Evolutionary conservation across 2,113 vertebrate genomes (phyloP).

Genomic region (Girardinichthys multiradiatus): DNA sequence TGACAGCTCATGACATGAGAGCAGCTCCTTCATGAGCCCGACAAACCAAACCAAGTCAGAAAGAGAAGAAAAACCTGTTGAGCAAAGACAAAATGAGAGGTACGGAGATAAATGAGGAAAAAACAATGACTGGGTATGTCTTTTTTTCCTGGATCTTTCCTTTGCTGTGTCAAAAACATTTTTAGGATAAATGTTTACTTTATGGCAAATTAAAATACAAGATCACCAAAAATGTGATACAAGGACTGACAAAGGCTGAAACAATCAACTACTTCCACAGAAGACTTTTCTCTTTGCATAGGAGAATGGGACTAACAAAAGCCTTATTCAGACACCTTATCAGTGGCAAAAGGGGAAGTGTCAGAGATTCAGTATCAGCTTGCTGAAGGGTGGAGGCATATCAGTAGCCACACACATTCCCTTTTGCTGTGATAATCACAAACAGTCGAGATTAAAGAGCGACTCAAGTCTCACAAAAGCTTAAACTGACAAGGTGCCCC

Average conservation of each 20-base stretch:
- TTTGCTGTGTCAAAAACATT: slow-evolving; percentile 24
- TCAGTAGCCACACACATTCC: slow-evolving; percentile 37
- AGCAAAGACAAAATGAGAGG: slow-evolving; percentile 39
- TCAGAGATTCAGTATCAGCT: slow-evolving; percentile 35
- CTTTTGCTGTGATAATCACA: slow-evolving; percentile 39
- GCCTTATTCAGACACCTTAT: slow-evolving; percentile 20
- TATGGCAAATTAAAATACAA: slow-evolving; percentile 11
- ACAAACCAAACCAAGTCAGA: slow-evolving; percentile 46
- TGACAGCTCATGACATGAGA: slow-evolving; percentile 63
- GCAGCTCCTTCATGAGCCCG: slow-evolving; percentile 39
- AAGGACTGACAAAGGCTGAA: slow-evolving; percentile 13
- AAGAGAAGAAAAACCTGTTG: slow-evolving; percentile 39
- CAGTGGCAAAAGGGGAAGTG: slow-evolving; percentile 6
- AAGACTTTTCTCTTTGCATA: background rate
- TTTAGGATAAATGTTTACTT: slow-evolving; percentile 17
- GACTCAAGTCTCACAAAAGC: slow-evolving; percentile 26
- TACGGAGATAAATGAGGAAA: slow-evolving; percentile 15
- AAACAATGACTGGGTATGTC: slow-evolving; percentile 28
- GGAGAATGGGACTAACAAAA: background rate
- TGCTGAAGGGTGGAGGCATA: slow-evolving; percentile 34
- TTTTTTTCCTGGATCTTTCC: background rate
- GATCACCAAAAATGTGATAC: slow-evolving; percentile 15
- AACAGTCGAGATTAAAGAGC: slow-evolving; percentile 46
- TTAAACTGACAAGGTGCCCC: slow-evolving; percentile 37
- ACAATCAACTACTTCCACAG: background rate